phyloP scores from a whole-genome alignment of 2,888 invertebrate species.

The Melinopterus prodromus region DNA sequence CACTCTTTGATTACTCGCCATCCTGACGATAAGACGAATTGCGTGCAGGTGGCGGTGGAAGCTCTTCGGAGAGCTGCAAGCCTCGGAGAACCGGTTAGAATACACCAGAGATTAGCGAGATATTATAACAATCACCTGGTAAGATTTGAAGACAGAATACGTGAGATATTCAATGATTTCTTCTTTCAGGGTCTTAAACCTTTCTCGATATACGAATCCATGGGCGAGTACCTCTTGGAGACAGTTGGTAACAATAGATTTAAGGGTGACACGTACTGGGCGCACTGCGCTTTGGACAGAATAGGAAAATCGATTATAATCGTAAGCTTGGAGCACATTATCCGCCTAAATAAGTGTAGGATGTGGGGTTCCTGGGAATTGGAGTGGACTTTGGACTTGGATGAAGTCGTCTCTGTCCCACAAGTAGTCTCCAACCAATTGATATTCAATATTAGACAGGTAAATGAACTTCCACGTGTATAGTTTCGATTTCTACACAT shows the following conservation, averaged over 20 bases:
- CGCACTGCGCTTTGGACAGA: constrained; percentile 69
- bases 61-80: constrained; percentile 70
- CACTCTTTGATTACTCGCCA: constrained; percentile 70
- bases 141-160: constrained; percentile 44
- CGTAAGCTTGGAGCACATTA: constrained; percentile 76
- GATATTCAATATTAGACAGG: constrained; percentile 78
- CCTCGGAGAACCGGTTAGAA: constrained; percentile 70
- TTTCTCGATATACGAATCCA: constrained; percentile 75
- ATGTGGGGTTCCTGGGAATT: constrained; percentile 78
- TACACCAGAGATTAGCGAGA: constrained; percentile 74
- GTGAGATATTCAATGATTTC: background rate
- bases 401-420: constrained; percentile 76
- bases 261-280: constrained; percentile 75
- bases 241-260: constrained; percentile 72
- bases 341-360: constrained; percentile 74
- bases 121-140: constrained; percentile 73
- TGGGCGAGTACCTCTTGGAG: constrained; percentile 72
- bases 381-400: constrained; percentile 77
- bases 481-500: background rate
- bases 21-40: constrained; percentile 66
- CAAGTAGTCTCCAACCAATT: constrained; percentile 68
- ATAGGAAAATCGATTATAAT: constrained; percentile 72
- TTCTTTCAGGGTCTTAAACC: constrained; percentile 72
- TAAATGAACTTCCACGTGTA: constrained; percentile 52
- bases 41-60: constrained; percentile 72